Evolutionary conservation across 2,797 vertebrate genomes (phyloP).

Genomic region (Anguilla anguilla): DNA sequence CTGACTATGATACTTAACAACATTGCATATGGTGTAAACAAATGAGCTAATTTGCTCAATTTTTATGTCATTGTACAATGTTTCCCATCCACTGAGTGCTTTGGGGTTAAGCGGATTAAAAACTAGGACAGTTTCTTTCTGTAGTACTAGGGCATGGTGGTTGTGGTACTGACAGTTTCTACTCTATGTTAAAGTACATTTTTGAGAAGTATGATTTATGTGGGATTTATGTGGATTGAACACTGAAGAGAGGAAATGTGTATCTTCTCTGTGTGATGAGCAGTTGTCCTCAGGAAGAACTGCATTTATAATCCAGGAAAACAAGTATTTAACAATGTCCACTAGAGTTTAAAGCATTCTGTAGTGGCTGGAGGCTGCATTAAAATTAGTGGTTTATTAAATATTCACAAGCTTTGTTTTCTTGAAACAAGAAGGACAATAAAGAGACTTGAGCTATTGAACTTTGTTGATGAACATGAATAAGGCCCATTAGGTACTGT

Average conservation of each 20-base stretch:
- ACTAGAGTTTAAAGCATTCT: slow-evolving; percentile 25
- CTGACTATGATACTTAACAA: too few relatives aligned
- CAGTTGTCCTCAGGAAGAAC: neutral
- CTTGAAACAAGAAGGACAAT: neutral
- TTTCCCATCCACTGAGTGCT: neutral
- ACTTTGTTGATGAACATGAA: neutral
- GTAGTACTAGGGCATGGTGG: neutral
- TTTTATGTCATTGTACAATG: neutral
- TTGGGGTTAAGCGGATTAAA: neutral
- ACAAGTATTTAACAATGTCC: slow-evolving; percentile 17
- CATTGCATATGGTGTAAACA: neutral
- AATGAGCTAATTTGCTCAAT: neutral
- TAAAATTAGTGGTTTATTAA: neutral
- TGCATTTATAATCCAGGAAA: slow-evolving; percentile 6
- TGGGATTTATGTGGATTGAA: neutral
- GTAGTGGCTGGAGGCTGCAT: neutral
- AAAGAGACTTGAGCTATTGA: neutral
- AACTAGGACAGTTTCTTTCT: neutral
- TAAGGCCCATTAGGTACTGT: neutral
- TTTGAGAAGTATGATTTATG: neutral
- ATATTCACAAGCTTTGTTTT: neutral
- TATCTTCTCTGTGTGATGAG: neutral
- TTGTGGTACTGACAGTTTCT: neutral
- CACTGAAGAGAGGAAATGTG: neutral
- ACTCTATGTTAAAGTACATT: neutral